These are phyloP conservation scores for Oncopodura yosiiana DNA, from an alignment of 1,140 invertebrate genomes.

Conservation along the genomic window DNA sequence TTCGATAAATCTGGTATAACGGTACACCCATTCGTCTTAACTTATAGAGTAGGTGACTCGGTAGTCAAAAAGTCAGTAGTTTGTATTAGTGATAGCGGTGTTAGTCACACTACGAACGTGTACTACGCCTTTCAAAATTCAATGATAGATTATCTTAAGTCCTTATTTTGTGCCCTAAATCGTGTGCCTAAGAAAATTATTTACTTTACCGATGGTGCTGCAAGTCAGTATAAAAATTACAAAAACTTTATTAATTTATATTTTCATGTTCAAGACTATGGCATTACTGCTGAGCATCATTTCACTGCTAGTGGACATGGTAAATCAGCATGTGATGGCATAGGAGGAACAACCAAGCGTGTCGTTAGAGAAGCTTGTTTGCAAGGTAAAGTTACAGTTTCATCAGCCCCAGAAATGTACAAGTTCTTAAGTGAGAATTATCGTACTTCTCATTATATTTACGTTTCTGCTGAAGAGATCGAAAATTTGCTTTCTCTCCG, in stretches of 20 bases:
- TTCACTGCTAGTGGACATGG: constrained; percentile 38
- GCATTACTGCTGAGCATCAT: constrained; percentile 36
- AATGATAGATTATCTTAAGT: background rate
- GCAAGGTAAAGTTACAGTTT: too few relatives aligned
- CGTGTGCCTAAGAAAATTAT: constrained; percentile 36
- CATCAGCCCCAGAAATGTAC: too few relatives aligned
- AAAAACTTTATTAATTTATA: constrained; percentile 38
- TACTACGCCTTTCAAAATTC: constrained; percentile 1
- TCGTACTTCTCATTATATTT: too few relatives aligned
- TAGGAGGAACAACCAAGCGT: too few relatives aligned
- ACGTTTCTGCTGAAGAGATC: too few relatives aligned
- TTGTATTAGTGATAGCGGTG: constrained; percentile 5
- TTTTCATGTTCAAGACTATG: constrained; percentile 36
- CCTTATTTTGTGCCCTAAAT: constrained; percentile 25
- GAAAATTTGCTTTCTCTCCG: too few relatives aligned
- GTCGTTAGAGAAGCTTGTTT: too few relatives aligned
- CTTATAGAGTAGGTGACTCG: constrained; percentile 8
- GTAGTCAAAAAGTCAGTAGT: background rate
- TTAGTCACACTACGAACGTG: background rate
- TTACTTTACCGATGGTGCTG: constrained; percentile 38
- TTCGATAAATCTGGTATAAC: constrained; percentile 33
- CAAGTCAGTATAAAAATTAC: constrained; percentile 38
- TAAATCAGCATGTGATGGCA: constrained; percentile 42
- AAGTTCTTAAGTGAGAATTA: too few relatives aligned
- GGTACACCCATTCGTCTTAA: constrained; percentile 30